Evolutionary conservation across 2,797 vertebrate species (phyloP), one percentile per base, ranked within the genome.

Genomic region (Channa striata): DNA sequence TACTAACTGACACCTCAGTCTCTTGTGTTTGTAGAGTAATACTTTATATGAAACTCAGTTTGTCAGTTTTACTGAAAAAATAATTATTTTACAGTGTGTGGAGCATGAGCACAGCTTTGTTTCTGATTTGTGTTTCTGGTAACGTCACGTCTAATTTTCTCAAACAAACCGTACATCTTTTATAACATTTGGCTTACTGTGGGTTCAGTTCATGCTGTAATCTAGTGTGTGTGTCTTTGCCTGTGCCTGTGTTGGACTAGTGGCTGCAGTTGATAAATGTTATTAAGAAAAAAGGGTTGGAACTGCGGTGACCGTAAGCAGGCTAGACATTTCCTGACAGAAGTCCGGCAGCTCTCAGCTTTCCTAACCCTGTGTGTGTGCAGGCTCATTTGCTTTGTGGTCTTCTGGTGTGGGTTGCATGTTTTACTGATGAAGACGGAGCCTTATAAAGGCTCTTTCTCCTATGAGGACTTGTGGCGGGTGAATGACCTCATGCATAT

Each of bases 401-500:
- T 19, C 72, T 60, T 68, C 51, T 13, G 8, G 59, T 63, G 66
- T 70, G 63, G 62, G 76, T 52, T 87, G 74, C 68, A 11, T 82
- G 86, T 85, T 84, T 89, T 60, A 51, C 14, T 57, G 76, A 83
- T 79, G 82, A 86, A 72, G 2, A 83, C 51, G 3, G 42, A 77
- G 78, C 46, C 81, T 88, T 56, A 74, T 86, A 81, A 83, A 81
- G 60, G 51, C 83, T 2, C 60, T 64, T 87, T 72, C 75, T 86
- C 25, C 64, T 81, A 63, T 65, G 20, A 69, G 61, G 40, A 48
- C 52, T 72, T 19, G 39, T 73, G 67, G 75, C 66, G 69, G 65
- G n/a, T 23, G 50, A 76, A 85, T 87, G 83, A 89, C 77, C 68
- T 87, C 78, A 75, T 83, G 68, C 66, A 80, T 69, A 63, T 74